Evolutionary conservation across 2,797 vertebrate species (phyloP), one percentile per base, ranked within the genome.

Genomic region (Lacerta bilineata): DNA sequence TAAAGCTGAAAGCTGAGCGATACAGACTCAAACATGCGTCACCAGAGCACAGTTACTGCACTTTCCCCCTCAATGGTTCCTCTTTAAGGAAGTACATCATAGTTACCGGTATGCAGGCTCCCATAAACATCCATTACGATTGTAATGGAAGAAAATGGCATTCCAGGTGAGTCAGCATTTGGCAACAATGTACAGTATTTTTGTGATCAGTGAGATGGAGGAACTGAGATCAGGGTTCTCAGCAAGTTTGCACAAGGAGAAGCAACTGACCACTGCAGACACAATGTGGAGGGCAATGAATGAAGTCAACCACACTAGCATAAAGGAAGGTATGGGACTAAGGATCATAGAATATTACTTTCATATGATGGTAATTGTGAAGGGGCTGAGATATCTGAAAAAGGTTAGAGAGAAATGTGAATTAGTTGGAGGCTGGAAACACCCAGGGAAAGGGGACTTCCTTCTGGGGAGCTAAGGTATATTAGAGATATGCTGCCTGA

Each of bases 1-100:
- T 80, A 66, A 91, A 93, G 74, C n/a, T 87, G 41, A n/a, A 79
- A 88, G 36, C 36, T n/a, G 83, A 85, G 17, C 88, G 20, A 50
- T 84, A 85, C 9, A 66, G 69, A 85, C 11, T 43, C 86, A 90
- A 90, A 85, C 7, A 33, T 1, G 36, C 61, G 80, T 66, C 66
- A 87, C 68, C 76, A 89, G 91, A 80, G 3, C 0, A 4, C 0
- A 11, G 33, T 2, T 36, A 1, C 55, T 41, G 1, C 75, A 36
- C 81, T 89, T 86, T 46, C 15, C 33, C 66, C 36, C 71, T 50
- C 27, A 50, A 0, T 0, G 23, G 36, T 0, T 72, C 80, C 4
- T 85, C 27, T 83, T 68, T 78, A 46, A 72, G 80, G 20, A 94
- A 23, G 3, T 7, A 55, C 5, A 27, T 5, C 41, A 78, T 69